Conservation (phyloP, 2,797 vertebrate genomes). For the Protonibea diacanthus region DNA sequence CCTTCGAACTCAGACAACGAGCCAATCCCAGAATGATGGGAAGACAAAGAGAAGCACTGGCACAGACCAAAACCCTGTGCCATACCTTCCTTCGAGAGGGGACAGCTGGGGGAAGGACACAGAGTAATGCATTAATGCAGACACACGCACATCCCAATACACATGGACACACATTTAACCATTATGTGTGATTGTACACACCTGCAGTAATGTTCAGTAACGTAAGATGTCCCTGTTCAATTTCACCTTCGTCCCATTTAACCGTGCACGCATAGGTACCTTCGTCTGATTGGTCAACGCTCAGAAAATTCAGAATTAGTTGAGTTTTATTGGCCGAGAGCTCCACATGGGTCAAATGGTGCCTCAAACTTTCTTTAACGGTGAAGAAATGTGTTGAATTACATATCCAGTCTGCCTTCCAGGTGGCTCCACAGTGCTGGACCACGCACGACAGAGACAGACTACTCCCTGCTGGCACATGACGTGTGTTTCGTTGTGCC, state of each 20-base stretch:
- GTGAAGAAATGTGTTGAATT: background rate
- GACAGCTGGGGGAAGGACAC: slow-evolving; percentile 33
- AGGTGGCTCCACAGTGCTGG: slow-evolving; percentile 72
- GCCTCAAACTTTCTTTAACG: slow-evolving; percentile 27
- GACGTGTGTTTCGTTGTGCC: slow-evolving; percentile 31
- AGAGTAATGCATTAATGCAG: background rate
- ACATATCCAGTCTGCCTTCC: slow-evolving; percentile 67
- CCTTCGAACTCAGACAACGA: slow-evolving; percentile 52
- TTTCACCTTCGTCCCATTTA: background rate
- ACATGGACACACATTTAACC: background rate
- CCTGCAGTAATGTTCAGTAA: slow-evolving; percentile 68
- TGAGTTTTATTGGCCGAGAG: slow-evolving; percentile 40
- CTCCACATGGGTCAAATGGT: background rate
- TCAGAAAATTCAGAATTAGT: slow-evolving; percentile 55
- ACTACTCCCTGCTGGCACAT: slow-evolving; percentile 51
- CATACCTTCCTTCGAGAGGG: slow-evolving; percentile 42
- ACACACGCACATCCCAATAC: background rate
- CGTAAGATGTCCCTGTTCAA: slow-evolving; percentile 58
- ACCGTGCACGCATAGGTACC: slow-evolving; percentile 73
- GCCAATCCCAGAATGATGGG: slow-evolving; percentile 68
- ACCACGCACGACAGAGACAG: slow-evolving; percentile 73
- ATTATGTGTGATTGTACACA: slow-evolving; percentile 14
- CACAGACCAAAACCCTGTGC: slow-evolving; percentile 70
- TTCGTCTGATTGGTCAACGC: slow-evolving; percentile 59
- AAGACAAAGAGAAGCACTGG: slow-evolving; percentile 61